Base-by-base conservation (phyloP, 2,888 invertebrate species). In the Xestoiulus laeticollis region DNA sequence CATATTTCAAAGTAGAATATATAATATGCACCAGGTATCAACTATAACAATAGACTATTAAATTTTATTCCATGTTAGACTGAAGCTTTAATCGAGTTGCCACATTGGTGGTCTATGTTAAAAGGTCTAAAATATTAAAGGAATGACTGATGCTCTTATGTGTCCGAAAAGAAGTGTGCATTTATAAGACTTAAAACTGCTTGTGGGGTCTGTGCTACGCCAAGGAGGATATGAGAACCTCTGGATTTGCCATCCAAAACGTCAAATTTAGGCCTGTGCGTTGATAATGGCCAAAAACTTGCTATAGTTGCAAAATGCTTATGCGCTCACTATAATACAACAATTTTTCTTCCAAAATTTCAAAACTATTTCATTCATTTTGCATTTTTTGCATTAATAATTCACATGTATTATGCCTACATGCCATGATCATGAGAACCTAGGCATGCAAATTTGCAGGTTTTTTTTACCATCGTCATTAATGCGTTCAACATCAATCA, bases 41-140 rank as follows among this genome's bases (percentile, higher is more conserved):
- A 68, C 68, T 26, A 68, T 68, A 68, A 68, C 68, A 68, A 68
- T 68, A 68, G 68, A 68, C 68, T 68, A 68, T 68, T 68, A 68
- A 68, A 68, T 68, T 68, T 68, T 68, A 68, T 68, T 68, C 68
- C 68, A 68, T 68, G 68, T 68, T 68, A 68, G 68, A 68, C 68
- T 14, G 68, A 68, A 14, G 68, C 68, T 68, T 68, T 68, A 68
- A 68, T 68, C 68, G 68, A 68, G 68, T 68, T 68, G 68, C 68
- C 68, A 68, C 68, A 68, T 68, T 68, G 68, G 68, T 68, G 68
- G 68, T 68, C 68, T 68, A 68, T 68, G 68, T 68, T 26, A 68
- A n/a, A 26, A 68, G 68, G 68, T 68, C 26, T 68, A 68, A 68
- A 68, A 68, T 68, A 68, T 68, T 68, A 68, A 68, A 68, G 26